Conservation (phyloP, 2,888 invertebrate species). For the Lydus trimaculatus region DNA sequence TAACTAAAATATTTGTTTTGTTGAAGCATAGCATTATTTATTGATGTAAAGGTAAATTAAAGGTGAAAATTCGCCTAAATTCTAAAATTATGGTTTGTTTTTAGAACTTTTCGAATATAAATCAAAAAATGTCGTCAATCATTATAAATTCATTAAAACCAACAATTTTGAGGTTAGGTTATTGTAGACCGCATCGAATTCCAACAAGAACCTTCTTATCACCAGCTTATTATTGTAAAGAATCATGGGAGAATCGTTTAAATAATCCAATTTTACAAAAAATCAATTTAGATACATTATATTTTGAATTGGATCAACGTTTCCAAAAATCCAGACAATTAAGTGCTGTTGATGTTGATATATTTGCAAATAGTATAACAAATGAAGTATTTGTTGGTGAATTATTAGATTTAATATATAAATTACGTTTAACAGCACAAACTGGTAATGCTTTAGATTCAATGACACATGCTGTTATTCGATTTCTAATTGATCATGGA, state of each 20-base stretch:
- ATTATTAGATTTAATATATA: slow-evolving; percentile 74
- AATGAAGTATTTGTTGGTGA: slow-evolving; percentile 72
- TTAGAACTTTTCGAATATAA: no score
- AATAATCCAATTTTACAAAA: slow-evolving; percentile 67
- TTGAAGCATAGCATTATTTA: no score
- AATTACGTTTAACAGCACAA: slow-evolving; percentile 75
- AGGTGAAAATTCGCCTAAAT: no score
- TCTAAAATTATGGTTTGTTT: no score
- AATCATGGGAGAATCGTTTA: slow-evolving; percentile 73
- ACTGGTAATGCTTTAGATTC: slow-evolving; percentile 77
- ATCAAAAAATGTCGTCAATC: background rate
- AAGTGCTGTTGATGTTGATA: slow-evolving; percentile 82
- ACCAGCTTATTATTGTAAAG: slow-evolving; percentile 74
- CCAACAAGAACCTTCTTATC: slow-evolving; percentile 68
- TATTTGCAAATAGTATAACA: slow-evolving; percentile 75
- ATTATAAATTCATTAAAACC: background rate
- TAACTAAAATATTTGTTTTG: background rate
- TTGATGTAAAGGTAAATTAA: no score
- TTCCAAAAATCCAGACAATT: slow-evolving; percentile 69
- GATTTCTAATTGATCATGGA: slow-evolving; percentile 65
- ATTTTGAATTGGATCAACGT: slow-evolving; percentile 73
- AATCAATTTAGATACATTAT: slow-evolving; percentile 73
- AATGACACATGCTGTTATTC: slow-evolving; percentile 81
- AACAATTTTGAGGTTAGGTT: background rate
- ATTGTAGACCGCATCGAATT: background rate